phyloP scores from a whole-genome alignment of 92 coral and sea anemone genomes.

The Porites divaricata region DNA sequence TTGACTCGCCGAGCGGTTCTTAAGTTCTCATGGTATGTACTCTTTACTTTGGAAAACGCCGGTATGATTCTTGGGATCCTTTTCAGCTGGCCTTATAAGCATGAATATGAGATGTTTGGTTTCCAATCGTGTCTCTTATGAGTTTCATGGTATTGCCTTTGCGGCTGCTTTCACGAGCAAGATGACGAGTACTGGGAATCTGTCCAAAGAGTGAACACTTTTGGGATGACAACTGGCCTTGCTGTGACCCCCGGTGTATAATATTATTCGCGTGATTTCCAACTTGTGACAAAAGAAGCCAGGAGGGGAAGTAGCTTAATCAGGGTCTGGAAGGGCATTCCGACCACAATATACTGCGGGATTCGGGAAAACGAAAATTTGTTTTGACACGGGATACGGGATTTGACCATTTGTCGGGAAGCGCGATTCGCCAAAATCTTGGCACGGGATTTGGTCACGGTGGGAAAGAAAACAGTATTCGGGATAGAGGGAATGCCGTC shows the following conservation, averaged over 20 bases:
- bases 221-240: background rate
- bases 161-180: background rate
- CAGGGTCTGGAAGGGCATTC: too few species aligned
- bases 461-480: too few species aligned
- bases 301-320: too few species aligned
- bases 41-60: constrained; percentile 35
- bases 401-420: too few species aligned
- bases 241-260: background rate
- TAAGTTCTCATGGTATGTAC: constrained; percentile 23
- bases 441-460: too few species aligned
- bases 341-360: too few species aligned
- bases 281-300: too few species aligned
- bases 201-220: background rate
- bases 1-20: background rate
- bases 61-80: constrained; percentile 5
- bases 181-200: background rate
- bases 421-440: too few species aligned
- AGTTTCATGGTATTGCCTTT: constrained; percentile 8
- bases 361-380: too few species aligned
- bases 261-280: background rate
- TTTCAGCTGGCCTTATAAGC: background rate
- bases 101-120: background rate
- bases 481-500: too few species aligned
- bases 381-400: too few species aligned
- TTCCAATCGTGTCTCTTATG: background rate